Base-by-base conservation (phyloP, 2,888 invertebrate genomes). In the Thecocarcelia acutangulata region DNA sequence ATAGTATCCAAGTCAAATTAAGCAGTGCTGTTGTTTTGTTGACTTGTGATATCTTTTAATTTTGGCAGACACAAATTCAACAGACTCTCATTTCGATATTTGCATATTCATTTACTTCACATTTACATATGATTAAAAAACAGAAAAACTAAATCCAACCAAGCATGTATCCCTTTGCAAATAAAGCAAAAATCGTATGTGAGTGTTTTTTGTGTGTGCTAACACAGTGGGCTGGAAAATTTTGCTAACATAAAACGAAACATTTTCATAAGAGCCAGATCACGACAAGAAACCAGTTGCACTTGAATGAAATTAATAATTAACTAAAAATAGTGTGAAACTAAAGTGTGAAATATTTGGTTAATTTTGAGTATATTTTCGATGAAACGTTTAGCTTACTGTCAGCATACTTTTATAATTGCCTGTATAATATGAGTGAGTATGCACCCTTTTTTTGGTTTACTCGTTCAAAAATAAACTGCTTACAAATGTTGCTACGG, bases 401-500 rank as follows among this genome's bases (percentile, higher is more conserved):
- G 48, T 75, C 0, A 17, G 8, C 6, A 6, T 8, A 50, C n/a
- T 59, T 59, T 66, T 33, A 28, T 17, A 76, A 58, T 48, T 61
- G 69, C 46, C 37, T 40, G 42, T 50, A 42, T 46, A 48, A 58
- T 64, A 17, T 37, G 12, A 46, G 28, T 37, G 12, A 46, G 28
- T 37, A 46, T 33, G 33, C 59, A 72, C 40, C 64, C 54, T 19
- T 44, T 48, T 42, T 15, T 33, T 46, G 21, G 52, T 17, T 44
- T 66, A 59, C 52, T 72, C 19, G 59, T 66, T 78, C 50, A 33
- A 59, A 82, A 70, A 19, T 78, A 78, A 82, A 68, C 78, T 70
- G 74, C 69, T 81, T 80, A 80, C 66, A 70, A 74, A 69, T 74
- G 59, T 61, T 72, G 69, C 66, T 44, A 50, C 52, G 72, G 75